Evolutionary conservation across 2,797 vertebrate genomes (phyloP).

Genomic region (Remorina albescens): DNA sequence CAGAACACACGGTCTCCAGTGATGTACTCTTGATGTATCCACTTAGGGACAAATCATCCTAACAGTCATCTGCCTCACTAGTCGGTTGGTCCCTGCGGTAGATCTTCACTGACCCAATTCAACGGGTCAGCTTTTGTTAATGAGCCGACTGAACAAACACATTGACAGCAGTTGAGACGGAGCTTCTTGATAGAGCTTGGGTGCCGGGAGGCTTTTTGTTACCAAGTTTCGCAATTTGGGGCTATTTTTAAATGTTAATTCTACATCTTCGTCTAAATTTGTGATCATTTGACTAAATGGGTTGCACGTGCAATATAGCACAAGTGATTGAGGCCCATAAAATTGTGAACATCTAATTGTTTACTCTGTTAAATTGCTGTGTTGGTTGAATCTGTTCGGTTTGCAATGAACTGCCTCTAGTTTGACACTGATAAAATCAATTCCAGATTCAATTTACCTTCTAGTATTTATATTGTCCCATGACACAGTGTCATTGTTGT

Average conservation of each 20-base stretch:
- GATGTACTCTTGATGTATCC: constrained; percentile 75
- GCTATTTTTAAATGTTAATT: constrained; percentile 46
- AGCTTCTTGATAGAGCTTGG: constrained; percentile 33
- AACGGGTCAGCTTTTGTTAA: constrained; percentile 78
- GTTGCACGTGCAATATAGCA: constrained; percentile 40
- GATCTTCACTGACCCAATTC: constrained; percentile 69
- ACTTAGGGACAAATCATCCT: constrained; percentile 79
- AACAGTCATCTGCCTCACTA: constrained; percentile 77
- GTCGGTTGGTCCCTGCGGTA: constrained; percentile 69
- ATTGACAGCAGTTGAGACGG: constrained; percentile 50
- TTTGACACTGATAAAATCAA: constrained; percentile 70
- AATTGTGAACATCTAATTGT: constrained; percentile 34
- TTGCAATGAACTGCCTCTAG: constrained; percentile 38
- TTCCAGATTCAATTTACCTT: constrained; percentile 64
- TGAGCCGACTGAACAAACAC: constrained; percentile 69
- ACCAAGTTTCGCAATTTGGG: constrained; percentile 34
- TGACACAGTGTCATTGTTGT: constrained; percentile 64
- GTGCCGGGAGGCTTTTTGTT: constrained; percentile 44
- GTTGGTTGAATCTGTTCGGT: constrained; percentile 48
- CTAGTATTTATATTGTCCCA: constrained; percentile 60
- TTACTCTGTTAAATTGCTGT: constrained; percentile 46
- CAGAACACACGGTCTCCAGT: constrained; percentile 52
- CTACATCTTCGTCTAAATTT: constrained; percentile 29
- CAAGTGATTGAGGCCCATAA: constrained; percentile 46
- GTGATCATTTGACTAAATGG: constrained; percentile 41